Base-by-base conservation (phyloP, 2,797 vertebrate species). In the Micropoecilia bifurca region DNA sequence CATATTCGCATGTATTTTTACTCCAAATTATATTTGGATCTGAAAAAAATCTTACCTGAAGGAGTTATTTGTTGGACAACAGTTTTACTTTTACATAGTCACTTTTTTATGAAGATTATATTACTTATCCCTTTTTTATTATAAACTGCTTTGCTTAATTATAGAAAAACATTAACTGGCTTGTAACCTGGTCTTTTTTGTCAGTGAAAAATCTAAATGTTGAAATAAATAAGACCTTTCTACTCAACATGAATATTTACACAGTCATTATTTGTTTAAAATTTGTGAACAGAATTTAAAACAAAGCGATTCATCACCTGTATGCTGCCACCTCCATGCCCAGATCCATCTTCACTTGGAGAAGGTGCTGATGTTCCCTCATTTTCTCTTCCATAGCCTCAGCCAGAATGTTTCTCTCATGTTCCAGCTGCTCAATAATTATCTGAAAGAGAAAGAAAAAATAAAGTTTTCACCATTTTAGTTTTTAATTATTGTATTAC, bases 251-350 rank as follows among this genome's bases (percentile, higher is more conserved):
- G 18, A 45, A 8, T n/a, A 14, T 45, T 71, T 71, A 71, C 14
- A 46, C 22, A 28, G 43, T 30, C n/a, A n/a, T 39, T 16, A 22
- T 55, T 55, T 45, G 6, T 63, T 74, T 71, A 1, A 6, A 12
- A 45, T 13, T 71, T 39, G 1, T 16, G 2, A 75, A 47, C 4
- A 48, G 3, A n/a, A n/a, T 66, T 30, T 39, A 77, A 47, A 10
- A 4, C 28, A n/a, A 71, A 81, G 6, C 22, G 10, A 13, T 4
- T 76, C 20, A 45, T 91, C 95, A 99, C 99, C 98, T 97, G 95
- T 99, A 99, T 14, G 97, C 95, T 41, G 97, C 97, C 87, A 99
- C 96, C 92, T 99, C 99, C 90, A 97, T 94, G 82, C 97, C 96
- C 66, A 99, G 97, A 72, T 97, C 94, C 33, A 96, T 97, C 93